Evolutionary conservation across 2,797 vertebrate species (phyloP), one percentile per base, ranked within the genome.

Genomic region (Valencia hispanica): DNA sequence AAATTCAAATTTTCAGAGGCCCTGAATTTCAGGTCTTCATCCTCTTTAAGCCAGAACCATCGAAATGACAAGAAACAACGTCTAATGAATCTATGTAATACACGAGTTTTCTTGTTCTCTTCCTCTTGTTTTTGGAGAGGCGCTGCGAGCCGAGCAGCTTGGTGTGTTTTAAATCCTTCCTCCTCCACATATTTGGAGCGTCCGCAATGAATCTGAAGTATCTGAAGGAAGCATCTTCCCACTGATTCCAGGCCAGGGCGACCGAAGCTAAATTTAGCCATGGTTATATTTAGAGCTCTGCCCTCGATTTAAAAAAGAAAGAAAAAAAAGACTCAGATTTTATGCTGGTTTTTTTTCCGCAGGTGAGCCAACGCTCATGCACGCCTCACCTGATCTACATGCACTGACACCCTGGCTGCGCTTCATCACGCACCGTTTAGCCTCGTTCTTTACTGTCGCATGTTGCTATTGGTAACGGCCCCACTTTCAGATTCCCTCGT

Each of bases 201-300:
- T 10, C 32, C 61, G 5, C 18, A 36, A 22, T 65, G 61, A 39
- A 68, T 63, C 43, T 81, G 45, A 72, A 34, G 8, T 63, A 41
- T 76, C 50, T 61, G 27, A 81, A 78, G 68, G 73, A 57, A 72
- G 50, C 48, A 1, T 1, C 27, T 63, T 75, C 78, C 22, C 63
- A 20, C 65, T 63, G 1, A 77, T 32, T 79, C 12, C 34, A 72
- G 57, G 50, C 12, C 77, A 27, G 48, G 50, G 82, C 79, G 80
- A n/a, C 43, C 0, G 5, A 25, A 59, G 73, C 77, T 90, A 89
- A 84, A 90, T 89, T 83, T 91, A 88, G 84, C 71, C 30, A 9
- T 9, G 27, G 78, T 81, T 63, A 83, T 89, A 84, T 92, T 83
- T 88, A 87, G 86, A 75, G 69, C 84, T 9, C 75, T 65, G 71